Evolutionary conservation across 2,888 invertebrate species (phyloP), one percentile per base, ranked within the genome.

Genomic region (Cryptops parisi): DNA sequence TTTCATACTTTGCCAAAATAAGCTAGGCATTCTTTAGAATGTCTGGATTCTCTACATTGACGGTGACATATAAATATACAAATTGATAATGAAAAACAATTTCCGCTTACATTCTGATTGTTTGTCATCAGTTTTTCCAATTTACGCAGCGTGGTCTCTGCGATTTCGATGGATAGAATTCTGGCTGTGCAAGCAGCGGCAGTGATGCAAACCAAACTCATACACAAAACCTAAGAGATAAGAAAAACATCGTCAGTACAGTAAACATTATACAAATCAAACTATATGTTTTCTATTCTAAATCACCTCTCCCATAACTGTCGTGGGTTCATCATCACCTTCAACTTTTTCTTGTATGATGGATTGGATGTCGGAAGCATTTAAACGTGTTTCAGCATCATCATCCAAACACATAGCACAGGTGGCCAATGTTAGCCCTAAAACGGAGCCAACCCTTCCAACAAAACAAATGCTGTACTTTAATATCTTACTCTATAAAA

Each of bases 311-410:
- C 40, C 50, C 17, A 23, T 22, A 40, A 50, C 40, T 4, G 40
- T 25, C 4, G 50, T 40, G n/a, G 40, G 6, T 21, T 4, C 19
- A 22, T 24, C 24, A 23, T 50, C 50, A 6, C 22, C 6, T 22
- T 50, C 50, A 3, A 50, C 17, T 50, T 50, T 50, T 23, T 50
- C 50, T 22, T 23, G n/a, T 12, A 50, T 40, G 15, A 50, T 15
- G 22, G 50, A 50, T 15, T 50, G 50, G 19, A 50, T 40, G 26
- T 50, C 50, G 23, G 50, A 19, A 22, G 50, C 50, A 23, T 50
- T 40, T 2, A 50, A 9, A 23, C 50, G 39, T 19, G 19, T 40
- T 21, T 50, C 50, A 22, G 40, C 19, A 21, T 50, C 40, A 2
- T 39, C 6, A 40, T 50, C 40, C 15, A 40, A 40, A 24, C 50